A percentile compares a stretch with the other conserved stretches of the same genome.
Evolutionary conservation across 2,113 vertebrate genomes (phyloP).

Genomic region (Pituophis catenifer): DNA sequence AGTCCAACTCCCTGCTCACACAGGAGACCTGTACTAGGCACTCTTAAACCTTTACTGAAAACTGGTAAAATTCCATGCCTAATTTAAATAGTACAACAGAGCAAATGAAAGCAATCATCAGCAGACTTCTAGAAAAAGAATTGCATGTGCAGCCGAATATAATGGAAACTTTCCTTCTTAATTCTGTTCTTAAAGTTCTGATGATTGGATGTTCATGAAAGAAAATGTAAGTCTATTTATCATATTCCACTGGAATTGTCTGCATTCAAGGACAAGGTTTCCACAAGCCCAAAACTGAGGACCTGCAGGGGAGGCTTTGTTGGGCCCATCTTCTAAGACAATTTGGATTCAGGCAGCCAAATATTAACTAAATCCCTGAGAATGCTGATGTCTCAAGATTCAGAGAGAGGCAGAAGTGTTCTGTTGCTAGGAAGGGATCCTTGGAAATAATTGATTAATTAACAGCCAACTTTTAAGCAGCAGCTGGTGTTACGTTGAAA

Average conservation of each 20-base stretch:
- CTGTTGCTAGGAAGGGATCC: background rate
- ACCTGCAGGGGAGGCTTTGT: background rate
- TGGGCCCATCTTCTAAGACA: background rate
- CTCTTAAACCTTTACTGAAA: background rate
- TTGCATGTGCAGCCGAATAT: background rate
- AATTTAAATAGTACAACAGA: background rate
- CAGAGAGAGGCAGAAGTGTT: background rate
- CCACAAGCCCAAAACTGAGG: background rate
- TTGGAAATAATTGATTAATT: background rate
- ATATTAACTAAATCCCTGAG: background rate
- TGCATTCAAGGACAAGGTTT: background rate
- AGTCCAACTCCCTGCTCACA: no score
- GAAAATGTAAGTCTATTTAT: background rate
- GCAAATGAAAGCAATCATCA: background rate
- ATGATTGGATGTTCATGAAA: background rate
- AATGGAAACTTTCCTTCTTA: background rate
- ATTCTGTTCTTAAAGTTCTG: background rate
- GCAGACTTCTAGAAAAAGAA: background rate
- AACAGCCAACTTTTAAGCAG: background rate
- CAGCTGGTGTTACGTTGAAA: background rate
- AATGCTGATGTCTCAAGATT: background rate
- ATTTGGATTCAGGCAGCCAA: background rate
- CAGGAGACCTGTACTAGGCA: no score
- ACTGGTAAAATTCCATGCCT: background rate
- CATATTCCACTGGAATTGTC: background rate